Base-by-base conservation (phyloP, 2,113 vertebrate genomes). In the Clarias macrocephalus region DNA sequence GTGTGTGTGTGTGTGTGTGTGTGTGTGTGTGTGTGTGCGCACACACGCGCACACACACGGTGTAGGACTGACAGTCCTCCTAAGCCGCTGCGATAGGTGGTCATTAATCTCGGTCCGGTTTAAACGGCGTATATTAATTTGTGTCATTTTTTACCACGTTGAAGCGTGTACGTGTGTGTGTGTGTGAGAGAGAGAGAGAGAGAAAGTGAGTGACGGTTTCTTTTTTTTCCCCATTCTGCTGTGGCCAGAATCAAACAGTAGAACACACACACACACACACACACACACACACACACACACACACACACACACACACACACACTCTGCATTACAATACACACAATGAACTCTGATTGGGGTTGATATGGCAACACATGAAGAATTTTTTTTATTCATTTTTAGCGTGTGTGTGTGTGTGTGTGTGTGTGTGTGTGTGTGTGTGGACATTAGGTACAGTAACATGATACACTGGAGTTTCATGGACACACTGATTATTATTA, bases 81-180 rank as follows among this genome's bases (percentile, higher is more conserved):
- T 99, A 98, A 99, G 95, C 96, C 93, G 95, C 96, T 94, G 96
- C 96, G 97, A 98, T 97, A 97, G 97, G 96, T 96, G 94, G 96
- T 96, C 97, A 99, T 99, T 99, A 99, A 99, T 99, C 98, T 99
- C 97, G 97, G 97, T 99, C 97, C 97, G 95, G 96, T 99, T 99
- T 99, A 99, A 98, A 96, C 97, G 97, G 97, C 96, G 96, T 97
- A 97, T 99, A 99, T 99, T 99, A 98, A 99, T 99, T 99, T 98
- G 96, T 99, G 97, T 99, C 97, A 99, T 99, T 99, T 99, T 87
- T 99, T 98, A 99, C 97, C 97, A 97, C 97, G 96, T 97, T 94
- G 93, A 92, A 89, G 93, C 90, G 91, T 93, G 97, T 97, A 97
- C 95, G 96, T 96, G 92, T 93, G 96, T 93, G 92, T 90, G 92